A percentile compares a stretch with the other conserved stretches of the same genome.
phyloP scores from a whole-genome alignment of 2,113 vertebrate species.

The Seriola quinqueradiata region DNA sequence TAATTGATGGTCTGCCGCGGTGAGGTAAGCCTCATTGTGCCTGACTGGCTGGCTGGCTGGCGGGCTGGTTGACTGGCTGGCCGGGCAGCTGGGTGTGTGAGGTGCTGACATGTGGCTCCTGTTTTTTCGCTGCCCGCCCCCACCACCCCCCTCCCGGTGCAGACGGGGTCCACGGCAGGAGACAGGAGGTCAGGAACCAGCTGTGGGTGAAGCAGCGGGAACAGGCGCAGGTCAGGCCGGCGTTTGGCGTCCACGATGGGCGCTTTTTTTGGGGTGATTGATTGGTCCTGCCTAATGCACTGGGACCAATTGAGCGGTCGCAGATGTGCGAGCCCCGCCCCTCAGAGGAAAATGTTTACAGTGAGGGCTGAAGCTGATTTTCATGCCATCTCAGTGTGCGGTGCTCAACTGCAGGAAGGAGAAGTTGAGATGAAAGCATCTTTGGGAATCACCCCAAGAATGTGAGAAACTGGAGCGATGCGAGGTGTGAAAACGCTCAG shows the following conservation, averaged over 20 bases:
- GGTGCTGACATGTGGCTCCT: conserved; percentile 73
- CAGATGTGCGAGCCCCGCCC: conserved; percentile 68
- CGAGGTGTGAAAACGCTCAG: background rate
- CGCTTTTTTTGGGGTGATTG: conserved; percentile 46
- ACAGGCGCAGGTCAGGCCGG: conserved; percentile 40
- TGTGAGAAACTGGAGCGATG: background rate
- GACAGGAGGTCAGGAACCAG: conserved; percentile 65
- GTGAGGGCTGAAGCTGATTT: conserved; percentile 16
- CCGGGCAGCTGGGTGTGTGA: conserved; percentile 27
- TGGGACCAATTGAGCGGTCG: conserved; percentile 62
- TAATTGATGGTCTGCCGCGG: conserved; percentile 76
- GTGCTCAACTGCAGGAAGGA: background rate
- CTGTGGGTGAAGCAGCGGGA: conserved; percentile 49
- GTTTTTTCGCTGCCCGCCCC: conserved; percentile 49
- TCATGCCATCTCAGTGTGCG: background rate
- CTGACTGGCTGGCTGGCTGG: conserved; percentile 22
- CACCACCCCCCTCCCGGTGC: conserved; percentile 19
- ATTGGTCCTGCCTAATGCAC: conserved; percentile 61
- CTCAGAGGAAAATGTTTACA: conserved; percentile 56
- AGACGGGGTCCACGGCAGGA: conserved; percentile 40
- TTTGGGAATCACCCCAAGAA: background rate
- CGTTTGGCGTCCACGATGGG: background rate
- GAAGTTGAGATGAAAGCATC: background rate
- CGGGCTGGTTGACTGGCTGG: conserved; percentile 7
- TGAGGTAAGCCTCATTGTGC: conserved; percentile 69